phyloP scores from a whole-genome alignment of 1,140 invertebrate species.

The Trichomalopsis sarcophagae region DNA sequence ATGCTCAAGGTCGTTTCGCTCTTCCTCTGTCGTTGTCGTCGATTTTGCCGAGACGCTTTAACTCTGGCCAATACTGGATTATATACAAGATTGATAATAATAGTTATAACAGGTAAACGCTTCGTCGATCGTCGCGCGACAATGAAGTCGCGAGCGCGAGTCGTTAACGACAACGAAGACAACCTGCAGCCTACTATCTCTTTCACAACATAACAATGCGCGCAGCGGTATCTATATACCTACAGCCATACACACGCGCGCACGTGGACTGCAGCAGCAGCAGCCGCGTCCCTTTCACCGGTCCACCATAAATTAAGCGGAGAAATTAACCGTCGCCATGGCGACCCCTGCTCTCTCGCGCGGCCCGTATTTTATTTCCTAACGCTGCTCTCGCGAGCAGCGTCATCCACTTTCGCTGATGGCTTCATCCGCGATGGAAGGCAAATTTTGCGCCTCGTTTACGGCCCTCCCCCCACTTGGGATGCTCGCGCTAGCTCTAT shows the following conservation, averaged over 20 bases:
- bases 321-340: conserved; percentile 65
- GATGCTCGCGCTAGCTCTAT: not conserved
- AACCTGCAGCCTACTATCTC: not conserved
- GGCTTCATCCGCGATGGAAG: conserved; percentile 57
- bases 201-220: conserved; percentile 3
- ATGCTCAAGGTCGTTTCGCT: conserved; percentile 29
- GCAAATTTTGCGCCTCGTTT: conserved; percentile 49
- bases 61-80: too few species aligned
- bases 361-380: conserved; percentile 59
- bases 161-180: conserved; percentile 32
- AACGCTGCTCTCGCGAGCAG: conserved; percentile 5
- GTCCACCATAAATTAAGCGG: conserved; percentile 67
- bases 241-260: not conserved
- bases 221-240: not conserved
- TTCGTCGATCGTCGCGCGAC: not conserved
- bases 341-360: conserved; percentile 22
- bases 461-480: not conserved
- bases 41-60: too few species aligned
- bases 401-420: conserved; percentile 65
- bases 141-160: not conserved
- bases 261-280: not conserved
- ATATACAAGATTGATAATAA: too few species aligned
- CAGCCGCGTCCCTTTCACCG: conserved; percentile 60
- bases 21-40: not conserved
- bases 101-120: not conserved